A percentile compares a stretch with the other conserved stretches of the same genome.
Conservation (phyloP, 2,113 vertebrate species). For the Peromyscus californicus region DNA sequence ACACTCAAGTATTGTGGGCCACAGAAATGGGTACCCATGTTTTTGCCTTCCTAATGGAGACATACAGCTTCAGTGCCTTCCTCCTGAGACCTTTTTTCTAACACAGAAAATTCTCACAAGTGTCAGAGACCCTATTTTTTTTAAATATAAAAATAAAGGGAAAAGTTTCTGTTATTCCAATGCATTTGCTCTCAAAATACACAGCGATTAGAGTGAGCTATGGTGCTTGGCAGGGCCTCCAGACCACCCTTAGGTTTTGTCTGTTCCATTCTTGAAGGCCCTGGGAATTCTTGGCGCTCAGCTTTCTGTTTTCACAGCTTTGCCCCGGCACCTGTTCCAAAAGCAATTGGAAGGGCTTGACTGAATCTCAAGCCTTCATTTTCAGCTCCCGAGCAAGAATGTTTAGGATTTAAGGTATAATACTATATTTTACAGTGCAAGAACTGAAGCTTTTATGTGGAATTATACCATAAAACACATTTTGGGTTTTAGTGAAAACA, state of each 20-base stretch:
- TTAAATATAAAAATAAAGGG: slow-evolving; percentile 64
- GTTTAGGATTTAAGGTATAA: slow-evolving; percentile 77
- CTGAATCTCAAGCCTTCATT: slow-evolving; percentile 74
- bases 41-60: neutral
- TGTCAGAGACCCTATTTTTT: slow-evolving; percentile 46
- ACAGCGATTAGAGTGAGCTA: slow-evolving; percentile 67
- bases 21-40: neutral
- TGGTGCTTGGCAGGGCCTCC: slow-evolving; percentile 45
- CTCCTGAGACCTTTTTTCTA: neutral
- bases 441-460: slow-evolving; percentile 75
- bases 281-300: slow-evolving; percentile 73
- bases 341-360: slow-evolving; percentile 78
- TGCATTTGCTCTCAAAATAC: slow-evolving; percentile 78
- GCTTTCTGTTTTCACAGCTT: slow-evolving; percentile 83
- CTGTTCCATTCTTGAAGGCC: slow-evolving; percentile 64
- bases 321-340: slow-evolving; percentile 82
- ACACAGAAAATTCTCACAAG: slow-evolving; percentile 55
- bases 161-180: slow-evolving; percentile 71
- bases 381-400: slow-evolving; percentile 78
- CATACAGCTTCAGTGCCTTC: neutral
- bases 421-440: slow-evolving; percentile 71
- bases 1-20: rapidly evolving
- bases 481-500: slow-evolving; percentile 58
- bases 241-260: slow-evolving; percentile 74
- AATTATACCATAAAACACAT: slow-evolving; percentile 68